These are phyloP conservation scores for Percopsis transmontana DNA, from an alignment of 2,113 vertebrate species.

Conservation along the genomic window DNA sequence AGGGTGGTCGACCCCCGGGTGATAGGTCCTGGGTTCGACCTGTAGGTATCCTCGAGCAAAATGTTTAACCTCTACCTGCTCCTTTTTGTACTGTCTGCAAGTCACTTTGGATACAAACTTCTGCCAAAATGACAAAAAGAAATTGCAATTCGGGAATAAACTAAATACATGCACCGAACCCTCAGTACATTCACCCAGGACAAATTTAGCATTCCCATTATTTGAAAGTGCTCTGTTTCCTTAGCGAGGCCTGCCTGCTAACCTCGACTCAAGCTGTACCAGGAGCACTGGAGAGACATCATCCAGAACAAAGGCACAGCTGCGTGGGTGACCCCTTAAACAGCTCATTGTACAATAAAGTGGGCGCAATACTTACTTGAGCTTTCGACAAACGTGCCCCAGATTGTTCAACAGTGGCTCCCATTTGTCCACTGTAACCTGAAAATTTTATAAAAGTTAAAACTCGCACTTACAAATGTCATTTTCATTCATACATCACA, in stretches of 20 bases:
- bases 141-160: too few species aligned
- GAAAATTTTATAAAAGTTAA: neutral
- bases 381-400: constrained; percentile 96
- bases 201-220: constrained; percentile 17
- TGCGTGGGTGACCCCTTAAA: neutral
- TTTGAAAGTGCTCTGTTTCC: constrained; percentile 12
- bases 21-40: too few species aligned
- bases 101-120: too few species aligned
- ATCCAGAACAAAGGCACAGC: neutral
- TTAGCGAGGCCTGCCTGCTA: neutral
- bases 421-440: constrained; percentile 99
- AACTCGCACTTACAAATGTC: neutral
- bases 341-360: neutral
- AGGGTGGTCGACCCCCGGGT: too few species aligned
- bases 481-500: neutral
- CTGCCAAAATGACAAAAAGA: too few species aligned
- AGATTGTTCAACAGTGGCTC: constrained; percentile 97
- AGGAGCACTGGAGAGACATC: neutral
- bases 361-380: constrained; percentile 85
- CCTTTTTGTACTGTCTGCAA: too few species aligned
- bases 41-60: too few species aligned
- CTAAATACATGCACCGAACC: too few species aligned
- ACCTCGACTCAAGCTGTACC: neutral
- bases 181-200: constrained; percentile 16
- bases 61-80: too few species aligned